Conservation (phyloP, 2,888 invertebrate genomes). For the Petrolisthes cinctipes region DNA sequence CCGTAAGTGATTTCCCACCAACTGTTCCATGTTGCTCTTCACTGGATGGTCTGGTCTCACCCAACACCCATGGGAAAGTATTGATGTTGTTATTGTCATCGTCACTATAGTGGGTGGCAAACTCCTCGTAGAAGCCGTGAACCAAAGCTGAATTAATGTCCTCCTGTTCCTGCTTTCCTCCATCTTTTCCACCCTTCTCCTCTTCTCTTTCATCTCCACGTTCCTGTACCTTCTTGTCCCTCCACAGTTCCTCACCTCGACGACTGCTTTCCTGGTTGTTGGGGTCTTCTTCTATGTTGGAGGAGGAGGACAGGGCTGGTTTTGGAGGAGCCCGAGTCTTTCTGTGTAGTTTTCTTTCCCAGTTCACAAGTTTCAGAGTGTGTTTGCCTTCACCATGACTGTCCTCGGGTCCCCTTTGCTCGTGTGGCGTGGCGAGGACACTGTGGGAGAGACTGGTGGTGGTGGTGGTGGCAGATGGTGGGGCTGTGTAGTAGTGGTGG, state of each 20-base stretch:
- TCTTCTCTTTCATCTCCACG: background rate
- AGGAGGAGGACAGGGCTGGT: background rate
- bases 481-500: background rate
- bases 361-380: background rate
- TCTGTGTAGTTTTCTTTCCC: background rate
- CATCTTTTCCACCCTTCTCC: background rate
- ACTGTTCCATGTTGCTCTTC: background rate
- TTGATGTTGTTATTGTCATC: background rate
- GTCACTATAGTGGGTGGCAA: slow-evolving; percentile 17
- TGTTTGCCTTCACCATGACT: no score
- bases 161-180: background rate
- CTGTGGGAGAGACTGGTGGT: background rate
- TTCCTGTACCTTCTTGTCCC: background rate
- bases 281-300: background rate
- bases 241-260: background rate
- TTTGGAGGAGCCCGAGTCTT: background rate
- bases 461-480: background rate
- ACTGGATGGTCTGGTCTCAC: background rate
- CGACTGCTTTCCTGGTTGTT: no score
- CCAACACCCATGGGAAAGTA: background rate
- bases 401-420: no score
- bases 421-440: background rate
- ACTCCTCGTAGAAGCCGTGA: slow-evolving; percentile 34
- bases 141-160: slow-evolving; percentile 14
- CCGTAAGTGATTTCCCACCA: background rate